Evolutionary conservation across 2,888 invertebrate genomes (phyloP), one percentile per base, ranked within the genome.

Genomic region (Protula sp.): DNA sequence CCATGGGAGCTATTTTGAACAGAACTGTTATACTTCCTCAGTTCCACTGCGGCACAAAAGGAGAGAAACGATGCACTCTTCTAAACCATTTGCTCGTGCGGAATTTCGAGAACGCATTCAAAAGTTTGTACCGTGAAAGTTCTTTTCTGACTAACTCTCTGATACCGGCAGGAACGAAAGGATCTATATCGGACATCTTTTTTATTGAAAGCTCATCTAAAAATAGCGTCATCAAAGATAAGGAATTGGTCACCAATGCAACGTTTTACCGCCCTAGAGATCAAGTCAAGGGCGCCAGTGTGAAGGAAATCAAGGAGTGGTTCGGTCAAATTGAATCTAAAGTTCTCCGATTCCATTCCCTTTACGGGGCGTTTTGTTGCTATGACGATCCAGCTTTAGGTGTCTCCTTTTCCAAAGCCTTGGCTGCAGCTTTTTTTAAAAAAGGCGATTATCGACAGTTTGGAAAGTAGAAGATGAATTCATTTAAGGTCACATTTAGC

Each of bases 21-120:
- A 30, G 60, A 19, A 57, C 47, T 29, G 24, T 60, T 9, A 60
- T 60, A 26, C 38, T n/a, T n/a, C n/a, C n/a, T n/a, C n/a, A n/a
- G n/a, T n/a, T n/a, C n/a, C n/a, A n/a, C n/a, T n/a, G n/a, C 47
- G n/a, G n/a, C n/a, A n/a, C n/a, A n/a, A n/a, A n/a, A n/a, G n/a
- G n/a, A n/a, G n/a, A n/a, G n/a, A n/a, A n/a, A n/a, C 45, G 45
- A 9, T 53, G 53, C n/a, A 29, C 28, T 3, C 30, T 53, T 24
- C 28, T 29, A 9, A 28, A 28, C 9, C 30, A 28, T n/a, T 53
- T 29, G 24, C 27, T 24, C 1, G n/a, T 53, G 5, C 19, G 24
- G 24, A n/a, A 14, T 1, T 53, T 53, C 53, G 53, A 53, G 28
- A 24, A 9, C 28, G 24, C 27, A 9, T 53, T 53, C 30, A 29